Evolutionary conservation across 2,797 vertebrate genomes (phyloP), one percentile per base, ranked within the genome.

Genomic region (Alcedo quadribrachys): DNA sequence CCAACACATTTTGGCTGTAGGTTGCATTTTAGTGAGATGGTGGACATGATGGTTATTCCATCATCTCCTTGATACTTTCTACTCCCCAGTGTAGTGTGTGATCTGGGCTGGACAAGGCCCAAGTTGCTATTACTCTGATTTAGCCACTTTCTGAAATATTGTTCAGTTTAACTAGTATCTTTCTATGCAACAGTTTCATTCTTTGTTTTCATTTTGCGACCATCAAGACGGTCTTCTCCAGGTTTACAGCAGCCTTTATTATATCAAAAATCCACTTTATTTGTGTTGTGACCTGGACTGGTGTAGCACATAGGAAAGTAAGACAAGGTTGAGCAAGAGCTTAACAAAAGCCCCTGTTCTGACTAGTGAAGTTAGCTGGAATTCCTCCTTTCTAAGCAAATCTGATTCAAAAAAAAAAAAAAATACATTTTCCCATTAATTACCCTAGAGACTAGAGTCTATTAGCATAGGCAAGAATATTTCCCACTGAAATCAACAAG

Each of bases 401-500:
- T 24, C 17, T 43, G 32, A 57, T 50, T 43, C 0, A 17, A 28
- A 27, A 69, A 67, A 65, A 67, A 27, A 24, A 51, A 17, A 42
- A 73, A 62, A 42, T 0, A 32, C 7, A 16, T 7, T 60, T 43
- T 30, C 30, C 12, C 43, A 21, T 37, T 77, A 77, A 75, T 89
- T 94, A 62, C 85, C 27, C 32, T 12, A 51, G 75, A 71, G 75
- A 62, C 33, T 7, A 25, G 20, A 73, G 2, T 74, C 53, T 63
- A 58, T 24, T 20, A 32, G 25, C 37, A 28, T 76, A 54, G 27
- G 27, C 40, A 87, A 80, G 37, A 85, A 78, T 25, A 92, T 78
- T 89, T 82, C 69, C 69, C 81, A 48, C 46, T 90, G 82, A 93
- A 94, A 92, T 82, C 68, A 50, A 14, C 25, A 50, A 50, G 61